Base-by-base conservation (phyloP, 2,888 invertebrate genomes). In the Suillia variegata region DNA sequence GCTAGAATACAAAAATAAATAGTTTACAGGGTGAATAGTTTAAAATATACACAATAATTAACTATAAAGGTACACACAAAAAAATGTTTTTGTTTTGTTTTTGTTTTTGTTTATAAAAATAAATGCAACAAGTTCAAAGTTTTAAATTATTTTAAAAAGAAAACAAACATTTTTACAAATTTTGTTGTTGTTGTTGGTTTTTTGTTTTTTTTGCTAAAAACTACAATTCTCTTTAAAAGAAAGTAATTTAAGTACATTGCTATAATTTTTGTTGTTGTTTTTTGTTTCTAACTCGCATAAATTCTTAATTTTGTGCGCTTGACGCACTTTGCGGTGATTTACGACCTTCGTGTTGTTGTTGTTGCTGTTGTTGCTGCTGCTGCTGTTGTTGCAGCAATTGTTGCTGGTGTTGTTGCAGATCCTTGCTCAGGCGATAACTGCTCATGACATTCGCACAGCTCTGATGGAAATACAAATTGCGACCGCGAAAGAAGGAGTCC, bases 391-490 rank as follows among this genome's bases (percentile, higher is more conserved):
- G 70, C n/a, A 67, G 57, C 20, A 72, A 67, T 42, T 74, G 76
- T 22, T 77, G 76, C 8, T 77, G 74, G 50, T 79, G 79, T 22
- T 68, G 79, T 48, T 79, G 73, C 21, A 80, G 69, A 31, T 80
- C 80, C 54, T 80, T 80, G 65, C 75, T 80, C 26, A 80, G 67
- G 10, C 80, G 72, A 62, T 80, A 80, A 67, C 76, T 81, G 62
- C 80, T 80, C 80, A 81, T 81, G 53, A 81, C 80, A 64, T 81
- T 81, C 60, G 81, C 81, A 70, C 81, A 81, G 64, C 80, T 80
- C 65, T 81, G 81, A 66, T 81, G 81, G 31, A 81, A 81, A 61
- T 80, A 81, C 38, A 81, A 74, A 64, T 80, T 80, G 20, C 81
- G 75, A 21, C 81, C 80, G 52, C 81, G 77, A 65, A 81, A 72